phyloP scores from a whole-genome alignment of 64 coral and sea anemone species.

The Pocillopora verrucosa region DNA sequence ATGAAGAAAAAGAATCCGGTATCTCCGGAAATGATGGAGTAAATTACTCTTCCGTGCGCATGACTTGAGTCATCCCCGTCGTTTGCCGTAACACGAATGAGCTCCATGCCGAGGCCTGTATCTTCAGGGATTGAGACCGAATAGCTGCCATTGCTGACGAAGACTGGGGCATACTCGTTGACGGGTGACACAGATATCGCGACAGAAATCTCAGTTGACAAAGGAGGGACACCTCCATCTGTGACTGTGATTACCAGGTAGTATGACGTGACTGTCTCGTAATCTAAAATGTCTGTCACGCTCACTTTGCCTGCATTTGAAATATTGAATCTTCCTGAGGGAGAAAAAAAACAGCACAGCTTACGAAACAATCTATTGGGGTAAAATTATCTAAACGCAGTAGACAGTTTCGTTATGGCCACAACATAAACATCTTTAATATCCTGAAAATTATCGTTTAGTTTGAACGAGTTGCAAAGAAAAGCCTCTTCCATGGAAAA shows the following conservation, averaged over 20 bases:
- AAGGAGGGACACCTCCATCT: conserved; percentile 14
- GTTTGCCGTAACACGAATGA: conserved; percentile 47
- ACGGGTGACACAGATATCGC: conserved; percentile 28
- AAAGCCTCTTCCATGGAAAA: too few relatives aligned
- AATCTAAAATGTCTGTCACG: conserved; percentile 29
- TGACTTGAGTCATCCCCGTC: conserved; percentile 35
- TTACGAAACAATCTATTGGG: neutral
- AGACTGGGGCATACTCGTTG: conserved; percentile 55
- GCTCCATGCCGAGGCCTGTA: conserved; percentile 32
- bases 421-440: too few relatives aligned
- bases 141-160: conserved; percentile 34
- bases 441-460: too few relatives aligned
- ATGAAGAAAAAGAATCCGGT: conserved; percentile 39
- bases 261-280: conserved; percentile 35
- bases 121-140: conserved; percentile 38
- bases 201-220: conserved; percentile 34
- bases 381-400: too few relatives aligned
- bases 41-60: conserved; percentile 37
- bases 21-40: conserved; percentile 50
- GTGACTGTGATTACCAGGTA: conserved; percentile 33
- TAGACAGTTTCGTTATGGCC: too few relatives aligned
- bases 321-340: conserved; percentile 50
- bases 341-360: neutral
- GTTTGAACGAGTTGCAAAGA: too few relatives aligned
- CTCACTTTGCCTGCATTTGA: conserved; percentile 40